These are phyloP conservation scores for Poeciliopsis turrubarensis DNA, from an alignment of 2,113 vertebrate species.

Conservation along the genomic window DNA sequence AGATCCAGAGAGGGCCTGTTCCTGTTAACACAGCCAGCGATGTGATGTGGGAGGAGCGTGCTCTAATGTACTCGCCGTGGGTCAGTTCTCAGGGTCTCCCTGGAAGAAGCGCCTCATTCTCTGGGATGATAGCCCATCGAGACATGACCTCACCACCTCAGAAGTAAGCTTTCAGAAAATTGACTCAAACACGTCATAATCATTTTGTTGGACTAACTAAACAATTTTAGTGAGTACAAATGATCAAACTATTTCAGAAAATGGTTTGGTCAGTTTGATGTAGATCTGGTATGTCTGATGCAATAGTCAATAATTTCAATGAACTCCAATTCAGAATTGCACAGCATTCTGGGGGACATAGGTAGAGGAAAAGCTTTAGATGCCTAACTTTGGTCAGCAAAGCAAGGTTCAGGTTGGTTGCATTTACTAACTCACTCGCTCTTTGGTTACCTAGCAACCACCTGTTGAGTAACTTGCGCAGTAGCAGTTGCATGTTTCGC, in stretches of 20 bases:
- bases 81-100: slow-evolving; percentile 67
- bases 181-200: background rate
- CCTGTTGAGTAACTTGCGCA: too few relatives aligned
- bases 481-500: too few relatives aligned
- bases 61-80: slow-evolving; percentile 71
- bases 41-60: slow-evolving; percentile 77
- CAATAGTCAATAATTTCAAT: too few relatives aligned
- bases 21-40: slow-evolving; percentile 63
- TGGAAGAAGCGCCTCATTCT: slow-evolving; percentile 83
- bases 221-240: too few relatives aligned
- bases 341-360: too few relatives aligned
- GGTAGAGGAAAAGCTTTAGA: too few relatives aligned
- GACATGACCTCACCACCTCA: slow-evolving; percentile 71
- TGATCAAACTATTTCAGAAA: background rate
- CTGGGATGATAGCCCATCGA: slow-evolving; percentile 73
- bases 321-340: too few relatives aligned
- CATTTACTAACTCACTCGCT: too few relatives aligned
- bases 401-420: too few relatives aligned
- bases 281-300: too few relatives aligned
- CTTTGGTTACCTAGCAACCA: too few relatives aligned
- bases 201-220: background rate
- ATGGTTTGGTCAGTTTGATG: background rate
- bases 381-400: too few relatives aligned
- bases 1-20: slow-evolving; percentile 70
- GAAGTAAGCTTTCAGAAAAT: slow-evolving; percentile 53